These are phyloP conservation scores for Indicator indicator DNA, from an alignment of 2,113 vertebrate species.

Conservation along the genomic window DNA sequence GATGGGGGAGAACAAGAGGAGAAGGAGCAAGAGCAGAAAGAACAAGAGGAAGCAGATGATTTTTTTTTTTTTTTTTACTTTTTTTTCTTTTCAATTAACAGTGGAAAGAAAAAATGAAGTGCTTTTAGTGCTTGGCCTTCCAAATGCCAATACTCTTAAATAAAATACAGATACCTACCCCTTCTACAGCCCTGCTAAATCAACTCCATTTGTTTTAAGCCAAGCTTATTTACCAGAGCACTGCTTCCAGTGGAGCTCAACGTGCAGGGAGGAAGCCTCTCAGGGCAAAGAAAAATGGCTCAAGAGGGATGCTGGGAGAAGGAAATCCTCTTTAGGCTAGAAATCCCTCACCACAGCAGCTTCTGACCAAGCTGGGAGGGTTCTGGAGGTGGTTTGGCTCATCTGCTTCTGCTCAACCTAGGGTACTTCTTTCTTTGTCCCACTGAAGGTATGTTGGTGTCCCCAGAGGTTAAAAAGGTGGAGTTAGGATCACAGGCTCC, in stretches of 20 bases:
- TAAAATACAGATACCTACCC: conserved; percentile 43
- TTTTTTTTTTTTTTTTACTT: too few species aligned
- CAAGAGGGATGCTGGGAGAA: not conserved
- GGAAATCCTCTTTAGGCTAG: not conserved
- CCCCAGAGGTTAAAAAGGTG: not conserved
- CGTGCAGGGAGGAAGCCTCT: not conserved
- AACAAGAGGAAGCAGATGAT: not conserved
- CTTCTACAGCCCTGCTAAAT: conserved; percentile 43
- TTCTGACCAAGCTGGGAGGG: not conserved
- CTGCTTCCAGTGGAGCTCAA: not conserved
- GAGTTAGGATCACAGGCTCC: not conserved
- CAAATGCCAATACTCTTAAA: conserved; percentile 54
- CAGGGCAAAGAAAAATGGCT: not conserved
- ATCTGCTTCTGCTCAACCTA: not conserved
- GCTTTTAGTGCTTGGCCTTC: conserved; percentile 21
- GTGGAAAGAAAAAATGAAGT: conserved; percentile 53
- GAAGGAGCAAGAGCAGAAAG: not conserved
- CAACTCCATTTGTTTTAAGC: conserved; percentile 49
- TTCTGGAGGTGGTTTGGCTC: not conserved
- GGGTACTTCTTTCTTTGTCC: not conserved
- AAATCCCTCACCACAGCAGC: not conserved
- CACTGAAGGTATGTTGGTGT: not conserved
- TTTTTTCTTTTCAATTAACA: conserved; percentile 51
- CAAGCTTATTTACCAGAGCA: conserved; percentile 34
- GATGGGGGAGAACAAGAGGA: not conserved